These are phyloP conservation scores for Microcebus jonahi DNA, from an alignment of 2,113 vertebrate genomes.

Conservation along the genomic window DNA sequence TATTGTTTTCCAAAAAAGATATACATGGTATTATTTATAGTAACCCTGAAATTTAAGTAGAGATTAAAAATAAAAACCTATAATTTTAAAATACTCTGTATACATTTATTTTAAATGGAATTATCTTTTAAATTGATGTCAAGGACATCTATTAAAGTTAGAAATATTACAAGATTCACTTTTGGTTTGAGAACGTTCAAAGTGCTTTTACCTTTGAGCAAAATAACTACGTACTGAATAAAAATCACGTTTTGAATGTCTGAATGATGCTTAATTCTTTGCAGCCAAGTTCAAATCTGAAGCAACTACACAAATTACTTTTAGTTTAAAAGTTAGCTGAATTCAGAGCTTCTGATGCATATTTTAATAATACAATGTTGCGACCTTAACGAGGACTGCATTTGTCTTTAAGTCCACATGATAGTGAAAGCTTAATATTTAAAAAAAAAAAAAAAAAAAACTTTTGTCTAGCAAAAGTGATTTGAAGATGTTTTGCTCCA, in stretches of 20 bases:
- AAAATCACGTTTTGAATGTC: constrained; percentile 76
- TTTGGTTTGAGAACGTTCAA: constrained; percentile 76
- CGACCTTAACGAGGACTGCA: constrained; percentile 86
- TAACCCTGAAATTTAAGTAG: constrained; percentile 26
- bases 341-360: constrained; percentile 77
- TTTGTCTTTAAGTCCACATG: constrained; percentile 88
- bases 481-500: constrained; percentile 99
- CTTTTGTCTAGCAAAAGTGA: constrained; percentile 99
- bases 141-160: constrained; percentile 79
- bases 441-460: constrained; percentile 86
- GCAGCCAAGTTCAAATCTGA: constrained; percentile 74
- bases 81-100: constrained; percentile 35
- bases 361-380: constrained; percentile 82
- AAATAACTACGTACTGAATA: constrained; percentile 79
- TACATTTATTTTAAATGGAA: constrained; percentile 71
- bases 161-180: constrained; percentile 77
- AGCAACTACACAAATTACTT: constrained; percentile 70
- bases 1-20: background rate
- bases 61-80: background rate
- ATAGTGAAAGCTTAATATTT: constrained; percentile 92
- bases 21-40: background rate
- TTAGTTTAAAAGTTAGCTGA: constrained; percentile 79
- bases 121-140: constrained; percentile 65
- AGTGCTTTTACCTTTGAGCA: constrained; percentile 81
- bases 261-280: constrained; percentile 69